Base-by-base conservation (phyloP, 2,888 invertebrate genomes). In the Hartigia nigra region DNA sequence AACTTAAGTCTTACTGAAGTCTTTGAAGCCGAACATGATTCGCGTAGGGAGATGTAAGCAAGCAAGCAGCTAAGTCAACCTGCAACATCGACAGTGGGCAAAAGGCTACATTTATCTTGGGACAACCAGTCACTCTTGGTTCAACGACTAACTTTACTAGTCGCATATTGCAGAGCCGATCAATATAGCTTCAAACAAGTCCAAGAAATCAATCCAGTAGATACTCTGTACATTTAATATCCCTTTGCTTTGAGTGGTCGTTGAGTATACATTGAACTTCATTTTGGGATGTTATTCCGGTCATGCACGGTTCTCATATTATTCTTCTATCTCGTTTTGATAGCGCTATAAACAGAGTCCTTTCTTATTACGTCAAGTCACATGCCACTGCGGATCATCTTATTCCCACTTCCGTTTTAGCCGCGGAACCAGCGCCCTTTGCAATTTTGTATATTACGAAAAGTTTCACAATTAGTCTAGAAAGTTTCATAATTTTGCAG, bases 381-480 rank as follows among this genome's bases (percentile, higher is more conserved):
- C 77, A 78, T 74, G 70, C 77, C 70, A 72, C 74, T 74, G 74
- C 74, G 69, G 76, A 78, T 76, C 79, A 77, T 83, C 81, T 77
- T 78, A 79, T 76, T 79, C 69, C 32, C 76, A 74, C 74, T 72
- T 32, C 36, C 72, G 72, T 34, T 31, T 72, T 72, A 31, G 31
- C 72, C 31, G 78, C 76, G 77, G 77, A 80, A 75, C 81, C 81
- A 70, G 14, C 76, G 74, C 74, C 75, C 37, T 70, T 74, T 76
- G 86, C 85, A 88, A 87, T 88, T 88, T 86, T 87, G 86, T 86
- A 84, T 86, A 86, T 87, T 85, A 83, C 84, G 83, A 80, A 87
- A 89, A 89, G 84, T 89, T 89, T 88, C 84, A 88, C 90, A 90
- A 90, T 90, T 90, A 90, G 90, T 90, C 89, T 87, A 87, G 87